phyloP scores from a whole-genome alignment of 2,888 invertebrate species.

The Oscheius onirici region DNA sequence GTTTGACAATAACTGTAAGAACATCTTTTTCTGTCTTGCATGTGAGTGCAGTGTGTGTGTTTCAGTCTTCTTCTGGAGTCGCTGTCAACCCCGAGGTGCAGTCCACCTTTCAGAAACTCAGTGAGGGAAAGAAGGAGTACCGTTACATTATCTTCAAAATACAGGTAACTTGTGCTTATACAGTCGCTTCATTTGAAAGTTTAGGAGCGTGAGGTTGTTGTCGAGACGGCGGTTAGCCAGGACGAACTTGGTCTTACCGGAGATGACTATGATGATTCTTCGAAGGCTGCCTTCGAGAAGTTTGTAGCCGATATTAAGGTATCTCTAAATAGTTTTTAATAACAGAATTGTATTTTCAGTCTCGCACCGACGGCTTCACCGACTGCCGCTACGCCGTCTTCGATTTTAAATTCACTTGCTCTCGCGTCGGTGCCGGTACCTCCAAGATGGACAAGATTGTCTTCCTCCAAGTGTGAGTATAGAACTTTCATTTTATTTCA shows the following conservation, averaged over 20 bases:
- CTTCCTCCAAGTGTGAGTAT: conserved; percentile 89
- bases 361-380: conserved; percentile 78
- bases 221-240: conserved; percentile 67
- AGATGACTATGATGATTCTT: conserved; percentile 71
- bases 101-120: conserved; percentile 69
- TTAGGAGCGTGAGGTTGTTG: conserved; percentile 70
- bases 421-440: conserved; percentile 87
- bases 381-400: conserved; percentile 96
- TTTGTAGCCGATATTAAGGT: conserved; percentile 90
- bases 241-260: conserved; percentile 59
- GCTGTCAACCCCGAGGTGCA: conserved; percentile 71
- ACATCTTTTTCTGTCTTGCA: conserved; percentile 14
- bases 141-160: conserved; percentile 72
- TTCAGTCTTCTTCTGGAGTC: conserved; percentile 69
- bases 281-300: conserved; percentile 83
- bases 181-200: conserved; percentile 23
- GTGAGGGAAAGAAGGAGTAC: conserved; percentile 69
- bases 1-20: conserved; percentile 7
- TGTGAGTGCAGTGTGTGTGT: conserved; percentile 35
- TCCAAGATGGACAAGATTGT: conserved; percentile 95
- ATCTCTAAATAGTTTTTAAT: background rate
- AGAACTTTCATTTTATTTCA: background rate
- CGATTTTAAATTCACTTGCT: conserved; percentile 95
- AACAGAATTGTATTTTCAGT: conserved; percentile 28
- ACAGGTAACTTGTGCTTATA: too few species aligned